These are phyloP conservation scores for Toxotes lorentzi DNA, from an alignment of 2,797 vertebrate species.

Conservation along the genomic window DNA sequence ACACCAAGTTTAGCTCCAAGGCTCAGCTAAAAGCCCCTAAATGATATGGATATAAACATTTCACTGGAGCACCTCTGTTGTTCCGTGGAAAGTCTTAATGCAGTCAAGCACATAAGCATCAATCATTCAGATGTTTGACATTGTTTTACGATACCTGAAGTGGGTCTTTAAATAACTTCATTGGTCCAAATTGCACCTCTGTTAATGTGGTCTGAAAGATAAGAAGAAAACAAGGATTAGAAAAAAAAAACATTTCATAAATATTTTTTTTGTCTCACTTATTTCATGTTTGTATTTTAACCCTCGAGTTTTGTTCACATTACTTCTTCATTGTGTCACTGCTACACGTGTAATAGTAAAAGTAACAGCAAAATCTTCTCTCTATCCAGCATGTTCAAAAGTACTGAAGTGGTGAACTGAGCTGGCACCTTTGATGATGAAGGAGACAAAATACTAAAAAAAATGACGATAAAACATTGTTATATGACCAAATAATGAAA, in stretches of 20 bases:
- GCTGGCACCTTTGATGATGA: neutral
- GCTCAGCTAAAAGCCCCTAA: conserved; percentile 36
- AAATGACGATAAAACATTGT: neutral
- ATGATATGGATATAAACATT: conserved; percentile 32
- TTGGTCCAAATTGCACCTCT: conserved; percentile 97
- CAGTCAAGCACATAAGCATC: conserved; percentile 33
- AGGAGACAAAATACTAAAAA: neutral
- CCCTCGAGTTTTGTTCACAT: neutral
- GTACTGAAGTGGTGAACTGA: neutral
- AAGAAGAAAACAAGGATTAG: conserved; percentile 64
- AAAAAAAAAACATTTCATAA: conserved; percentile 22
- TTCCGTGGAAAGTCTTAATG: conserved; percentile 28
- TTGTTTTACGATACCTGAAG: conserved; percentile 92
- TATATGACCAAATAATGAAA: neutral
- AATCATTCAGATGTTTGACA: conserved; percentile 40
- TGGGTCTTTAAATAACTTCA: conserved; percentile 97
- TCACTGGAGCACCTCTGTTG: conserved; percentile 18
- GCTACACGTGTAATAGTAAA: neutral
- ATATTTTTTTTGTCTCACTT: neutral
- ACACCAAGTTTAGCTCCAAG: conserved; percentile 22
- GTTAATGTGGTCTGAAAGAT: conserved; percentile 89
- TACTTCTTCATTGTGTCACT: neutral
- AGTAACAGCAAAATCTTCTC: neutral
- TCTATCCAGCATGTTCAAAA: neutral
- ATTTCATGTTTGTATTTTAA: neutral